Evolutionary conservation across 2,797 vertebrate genomes (phyloP).

Genomic region (Fistularia commersonii): DNA sequence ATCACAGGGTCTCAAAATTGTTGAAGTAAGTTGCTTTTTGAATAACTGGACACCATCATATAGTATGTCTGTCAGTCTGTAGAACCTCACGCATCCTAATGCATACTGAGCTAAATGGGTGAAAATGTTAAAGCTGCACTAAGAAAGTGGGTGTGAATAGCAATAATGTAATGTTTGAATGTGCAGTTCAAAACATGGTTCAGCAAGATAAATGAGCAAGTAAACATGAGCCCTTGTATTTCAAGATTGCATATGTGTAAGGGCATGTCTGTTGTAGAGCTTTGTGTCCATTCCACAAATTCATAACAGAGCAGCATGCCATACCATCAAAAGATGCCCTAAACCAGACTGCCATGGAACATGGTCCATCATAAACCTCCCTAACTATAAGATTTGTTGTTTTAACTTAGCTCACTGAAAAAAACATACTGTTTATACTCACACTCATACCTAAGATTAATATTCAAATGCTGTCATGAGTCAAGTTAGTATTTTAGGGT

Average conservation of each 20-base stretch:
- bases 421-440: too few relatives aligned
- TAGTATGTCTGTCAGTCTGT: background rate
- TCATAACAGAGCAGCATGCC: slow-evolving; percentile 19
- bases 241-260: background rate
- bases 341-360: slow-evolving; percentile 6
- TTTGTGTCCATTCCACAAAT: slow-evolving; percentile 24
- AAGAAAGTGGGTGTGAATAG: slow-evolving; percentile 3
- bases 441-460: too few relatives aligned
- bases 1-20: background rate
- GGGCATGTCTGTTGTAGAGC: too few relatives aligned
- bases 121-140: too few relatives aligned
- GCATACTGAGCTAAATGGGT: too few relatives aligned
- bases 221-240: background rate
- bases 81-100: slow-evolving; percentile 6
- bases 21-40: slow-evolving; percentile 8
- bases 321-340: slow-evolving; percentile 11
- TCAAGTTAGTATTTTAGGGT: too few relatives aligned
- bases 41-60: background rate
- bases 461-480: too few relatives aligned
- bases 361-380: background rate
- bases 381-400: too few relatives aligned
- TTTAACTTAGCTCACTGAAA: too few relatives aligned
- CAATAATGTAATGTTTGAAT: slow-evolving; percentile 15
- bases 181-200: background rate
- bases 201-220: slow-evolving; percentile 23